Evolutionary conservation across 30 jellyfish, hydroid and myxozoan genomes (phyloP).

Genomic region (Morbakka virulenta): DNA sequence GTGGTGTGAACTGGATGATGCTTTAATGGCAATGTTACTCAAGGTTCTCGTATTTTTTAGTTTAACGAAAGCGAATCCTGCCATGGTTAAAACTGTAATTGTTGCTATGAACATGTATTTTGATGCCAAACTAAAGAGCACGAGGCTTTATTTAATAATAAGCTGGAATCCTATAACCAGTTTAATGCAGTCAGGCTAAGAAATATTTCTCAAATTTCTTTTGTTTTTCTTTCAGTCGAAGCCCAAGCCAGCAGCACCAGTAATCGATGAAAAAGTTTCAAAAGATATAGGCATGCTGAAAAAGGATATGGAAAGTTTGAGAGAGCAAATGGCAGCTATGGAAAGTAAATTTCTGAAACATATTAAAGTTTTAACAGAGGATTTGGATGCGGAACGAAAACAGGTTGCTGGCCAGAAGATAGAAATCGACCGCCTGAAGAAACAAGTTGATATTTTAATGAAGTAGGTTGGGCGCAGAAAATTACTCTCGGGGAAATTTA

Average conservation of each 20-base stretch:
- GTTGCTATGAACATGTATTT: no score
- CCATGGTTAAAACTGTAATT: no score
- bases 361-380: constrained; percentile 67
- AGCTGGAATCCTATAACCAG: no score
- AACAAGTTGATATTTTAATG: constrained; percentile 46
- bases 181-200: no score
- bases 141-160: no score
- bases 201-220: background rate
- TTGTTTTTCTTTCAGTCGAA: constrained; percentile 1
- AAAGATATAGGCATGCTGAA: constrained; percentile 24
- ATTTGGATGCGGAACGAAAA: constrained; percentile 75
- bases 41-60: no score
- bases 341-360: constrained; percentile 71
- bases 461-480: no score
- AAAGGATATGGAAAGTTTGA: constrained; percentile 18
- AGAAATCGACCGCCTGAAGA: constrained; percentile 84
- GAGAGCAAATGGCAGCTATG: constrained; percentile 56
- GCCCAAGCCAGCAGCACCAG: constrained; percentile 6
- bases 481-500: no score
- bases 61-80: no score
- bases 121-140: no score
- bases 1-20: no score
- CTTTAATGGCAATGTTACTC: no score
- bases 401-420: constrained; percentile 57
- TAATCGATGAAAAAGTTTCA: background rate